These are phyloP conservation scores for Aphelocoma californica DNA, from an alignment of 2,797 vertebrate genomes.

Conservation along the genomic window DNA sequence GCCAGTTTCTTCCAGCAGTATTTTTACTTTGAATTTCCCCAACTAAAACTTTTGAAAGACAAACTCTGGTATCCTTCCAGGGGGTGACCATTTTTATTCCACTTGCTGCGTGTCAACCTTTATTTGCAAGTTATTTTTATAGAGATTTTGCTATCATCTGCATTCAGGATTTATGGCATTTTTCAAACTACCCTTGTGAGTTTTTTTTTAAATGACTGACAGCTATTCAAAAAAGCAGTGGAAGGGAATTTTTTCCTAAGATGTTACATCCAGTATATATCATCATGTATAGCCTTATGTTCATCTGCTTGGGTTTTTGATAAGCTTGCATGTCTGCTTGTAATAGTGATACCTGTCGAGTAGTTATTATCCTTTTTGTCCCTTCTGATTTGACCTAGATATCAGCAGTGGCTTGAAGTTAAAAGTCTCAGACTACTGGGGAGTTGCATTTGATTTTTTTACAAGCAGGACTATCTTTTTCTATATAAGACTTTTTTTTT, in stretches of 20 bases:
- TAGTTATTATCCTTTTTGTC: background rate
- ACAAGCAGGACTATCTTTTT: background rate
- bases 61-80: background rate
- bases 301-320: background rate
- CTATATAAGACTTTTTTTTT: background rate
- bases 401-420: background rate
- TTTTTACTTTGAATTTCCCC: conserved; percentile 11
- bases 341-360: background rate
- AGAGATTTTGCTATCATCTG: background rate
- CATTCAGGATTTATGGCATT: background rate
- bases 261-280: background rate
- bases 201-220: background rate
- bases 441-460: background rate
- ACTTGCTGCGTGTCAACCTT: background rate
- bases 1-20: background rate
- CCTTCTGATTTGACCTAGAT: background rate
- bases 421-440: background rate
- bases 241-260: background rate
- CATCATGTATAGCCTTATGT: background rate
- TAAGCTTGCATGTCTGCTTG: background rate
- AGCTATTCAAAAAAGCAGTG: background rate
- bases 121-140: background rate
- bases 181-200: background rate
- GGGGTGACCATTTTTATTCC: background rate
- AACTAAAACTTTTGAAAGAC: background rate